Evolutionary conservation across 2,797 vertebrate species (phyloP).

Genomic region (Myotis planiceps): DNA sequence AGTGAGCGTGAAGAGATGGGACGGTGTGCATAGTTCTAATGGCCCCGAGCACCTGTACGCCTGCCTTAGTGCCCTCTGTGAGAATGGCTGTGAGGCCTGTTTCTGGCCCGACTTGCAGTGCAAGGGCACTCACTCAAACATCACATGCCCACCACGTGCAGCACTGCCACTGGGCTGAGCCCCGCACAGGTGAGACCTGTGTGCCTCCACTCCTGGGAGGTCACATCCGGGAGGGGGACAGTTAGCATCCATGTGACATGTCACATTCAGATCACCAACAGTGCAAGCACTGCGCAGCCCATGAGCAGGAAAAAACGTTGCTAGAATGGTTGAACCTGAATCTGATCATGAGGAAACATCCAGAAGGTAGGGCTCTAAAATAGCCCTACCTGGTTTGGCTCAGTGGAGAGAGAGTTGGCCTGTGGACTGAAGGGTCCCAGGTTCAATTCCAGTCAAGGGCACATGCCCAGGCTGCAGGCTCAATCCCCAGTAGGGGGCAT

Average conservation of each 20-base stretch:
- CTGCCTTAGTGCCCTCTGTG: too few species aligned
- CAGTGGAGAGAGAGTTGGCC: too few species aligned
- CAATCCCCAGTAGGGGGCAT: too few species aligned
- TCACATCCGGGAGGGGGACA: accelerated
- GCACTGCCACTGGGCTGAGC: background rate
- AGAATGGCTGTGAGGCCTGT: too few species aligned
- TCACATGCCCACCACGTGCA: accelerated
- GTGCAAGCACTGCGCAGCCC: background rate
- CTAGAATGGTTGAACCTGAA: background rate
- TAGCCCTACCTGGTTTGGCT: too few species aligned
- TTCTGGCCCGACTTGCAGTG: background rate
- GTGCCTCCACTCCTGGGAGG: background rate
- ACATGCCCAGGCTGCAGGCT: too few species aligned
- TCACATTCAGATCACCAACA: background rate
- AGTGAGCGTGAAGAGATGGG: too few species aligned
- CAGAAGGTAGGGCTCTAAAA: background rate
- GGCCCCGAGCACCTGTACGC: too few species aligned
- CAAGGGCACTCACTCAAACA: background rate
- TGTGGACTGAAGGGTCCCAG: too few species aligned
- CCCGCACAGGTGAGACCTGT: accelerated
- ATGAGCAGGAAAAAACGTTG: accelerated
- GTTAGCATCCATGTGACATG: too few species aligned
- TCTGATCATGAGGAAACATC: background rate
- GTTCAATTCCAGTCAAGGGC: too few species aligned
- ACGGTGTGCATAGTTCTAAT: too few species aligned